Evolutionary conservation across 2,888 invertebrate genomes (phyloP), one percentile per base, ranked within the genome.

Genomic region (Actias luna): DNA sequence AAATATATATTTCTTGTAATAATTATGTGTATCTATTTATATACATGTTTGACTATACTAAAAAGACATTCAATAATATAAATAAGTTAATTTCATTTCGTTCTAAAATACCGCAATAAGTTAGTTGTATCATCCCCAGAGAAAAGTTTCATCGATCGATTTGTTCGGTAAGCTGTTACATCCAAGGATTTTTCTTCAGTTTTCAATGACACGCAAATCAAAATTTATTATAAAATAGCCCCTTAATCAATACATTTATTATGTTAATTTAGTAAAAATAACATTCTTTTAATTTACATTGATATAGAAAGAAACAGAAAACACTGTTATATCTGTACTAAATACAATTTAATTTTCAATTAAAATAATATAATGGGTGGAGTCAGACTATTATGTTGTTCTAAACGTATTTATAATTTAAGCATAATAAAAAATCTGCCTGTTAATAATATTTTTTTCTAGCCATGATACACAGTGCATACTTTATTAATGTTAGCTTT

Each of bases 181-280:
- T 52, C 27, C 27, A 29, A 7, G 16, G n/a, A 29, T 5, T 29
- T 27, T 27, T 5, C 8, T 29, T 25, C 14, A 14, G 29, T 52
- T 55, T 70, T 70, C 55, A 61, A 60, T 66, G 64, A 68, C n/a
- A n/a, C n/a, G n/a, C n/a, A n/a, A 69, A 12, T 25, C 10, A 22
- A 8, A 5, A n/a, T 42, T n/a, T 39, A 22, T 22, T 46, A 22
- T 46, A 46, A 22, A 46, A 18, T 46, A 8, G 22, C 5, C 5
- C 18, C 1, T 46, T 10, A 25, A 25, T 22, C 22, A 25, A 50
- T 10, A 50, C 25, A 50, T 10, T 12, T n/a, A n/a, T n/a, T n/a
- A n/a, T n/a, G n/a, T n/a, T n/a, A n/a, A n/a, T n/a, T n/a, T n/a
- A n/a, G n/a, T n/a, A n/a, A n/a, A n/a, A n/a, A n/a, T n/a, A n/a